phyloP scores from a whole-genome alignment of 2,888 invertebrate species.

The Itoplectis maculator region DNA sequence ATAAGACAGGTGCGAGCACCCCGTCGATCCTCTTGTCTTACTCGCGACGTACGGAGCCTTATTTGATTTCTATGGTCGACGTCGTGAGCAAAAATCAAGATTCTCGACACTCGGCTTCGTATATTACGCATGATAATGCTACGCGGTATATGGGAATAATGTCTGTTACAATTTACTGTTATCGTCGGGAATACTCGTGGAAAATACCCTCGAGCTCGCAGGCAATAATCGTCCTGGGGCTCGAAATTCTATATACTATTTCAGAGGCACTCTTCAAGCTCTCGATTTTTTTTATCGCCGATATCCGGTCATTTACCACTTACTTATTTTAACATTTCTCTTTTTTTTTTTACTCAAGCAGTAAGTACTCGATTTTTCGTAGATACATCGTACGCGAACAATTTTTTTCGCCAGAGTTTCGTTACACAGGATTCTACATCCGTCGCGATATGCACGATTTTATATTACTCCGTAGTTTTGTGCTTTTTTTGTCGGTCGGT shows the following conservation, averaged over 20 bases:
- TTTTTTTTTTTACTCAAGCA: slow-evolving; percentile 21
- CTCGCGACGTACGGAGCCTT: slow-evolving; percentile 30
- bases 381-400: slow-evolving; percentile 29
- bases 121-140: slow-evolving; percentile 69
- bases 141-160: slow-evolving; percentile 57
- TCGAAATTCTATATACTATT: slow-evolving; percentile 56
- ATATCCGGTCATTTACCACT: slow-evolving; percentile 23
- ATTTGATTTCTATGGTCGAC: slow-evolving; percentile 8
- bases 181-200: slow-evolving; percentile 59
- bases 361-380: slow-evolving; percentile 65
- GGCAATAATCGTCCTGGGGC: slow-evolving; percentile 16
- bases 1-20: slow-evolving; percentile 75
- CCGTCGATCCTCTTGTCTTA: slow-evolving; percentile 53
- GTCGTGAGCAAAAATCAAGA: slow-evolving; percentile 51
- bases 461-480: slow-evolving; percentile 57
- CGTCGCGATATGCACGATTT: slow-evolving; percentile 36
- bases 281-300: slow-evolving; percentile 43
- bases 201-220: slow-evolving; percentile 59
- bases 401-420: slow-evolving; percentile 41
- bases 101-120: slow-evolving; percentile 62
- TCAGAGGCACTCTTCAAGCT: slow-evolving; percentile 68
- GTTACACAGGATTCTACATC: slow-evolving; percentile 8
- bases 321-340: slow-evolving; percentile 17
- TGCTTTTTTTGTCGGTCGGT: slow-evolving; percentile 2
- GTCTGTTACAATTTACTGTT: slow-evolving; percentile 49